Percentiles rank a stretch among this genome's conserved stretches.
Conservation (phyloP, 2,888 invertebrate species). For the Graphium colonna region DNA sequence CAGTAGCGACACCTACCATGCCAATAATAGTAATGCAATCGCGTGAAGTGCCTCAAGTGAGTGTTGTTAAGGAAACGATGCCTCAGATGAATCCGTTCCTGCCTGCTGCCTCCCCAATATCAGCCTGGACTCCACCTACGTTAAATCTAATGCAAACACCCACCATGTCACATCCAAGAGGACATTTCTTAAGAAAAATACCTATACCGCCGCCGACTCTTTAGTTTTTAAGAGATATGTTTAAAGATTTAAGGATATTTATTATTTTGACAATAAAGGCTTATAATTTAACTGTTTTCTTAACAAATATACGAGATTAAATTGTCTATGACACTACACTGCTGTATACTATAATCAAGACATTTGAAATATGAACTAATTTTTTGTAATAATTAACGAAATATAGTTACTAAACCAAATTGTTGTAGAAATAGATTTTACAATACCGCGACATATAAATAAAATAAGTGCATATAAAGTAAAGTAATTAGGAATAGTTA, state of each 20-base stretch:
- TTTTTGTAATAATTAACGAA: slow-evolving; percentile 11
- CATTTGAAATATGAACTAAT: neutral
- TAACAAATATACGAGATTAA: neutral
- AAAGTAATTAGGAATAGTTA: neutral
- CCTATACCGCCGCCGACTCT: slow-evolving; percentile 51
- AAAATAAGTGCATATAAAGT: slow-evolving; percentile 29
- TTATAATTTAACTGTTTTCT: neutral
- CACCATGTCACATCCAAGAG: slow-evolving; percentile 37
- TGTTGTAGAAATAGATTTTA: slow-evolving; percentile 17
- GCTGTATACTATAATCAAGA: neutral
- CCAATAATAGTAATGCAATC: slow-evolving; percentile 1
- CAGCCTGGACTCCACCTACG: slow-evolving; percentile 37
- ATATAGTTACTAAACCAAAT: slow-evolving; percentile 4
- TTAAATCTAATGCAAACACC: slow-evolving; percentile 41
- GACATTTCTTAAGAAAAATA: slow-evolving; percentile 52
- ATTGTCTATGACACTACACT: neutral
- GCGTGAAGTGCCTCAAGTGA: slow-evolving; percentile 23
- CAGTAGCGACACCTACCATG: slow-evolving; percentile 3
- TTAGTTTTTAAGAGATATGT: slow-evolving; percentile 27
- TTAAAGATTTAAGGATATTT: slow-evolving; percentile 12
- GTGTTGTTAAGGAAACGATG: slow-evolving; percentile 23
- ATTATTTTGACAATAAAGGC: slow-evolving; percentile 1
- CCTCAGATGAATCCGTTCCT: slow-evolving; percentile 40
- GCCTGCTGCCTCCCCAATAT: slow-evolving; percentile 46
- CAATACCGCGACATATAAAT: slow-evolving; percentile 22